A percentile compares a stretch with the other conserved stretches of the same genome.
These are phyloP conservation scores for Drosophila simulans DNA, from an alignment of 1,140 invertebrate species.

Conservation along the genomic window DNA sequence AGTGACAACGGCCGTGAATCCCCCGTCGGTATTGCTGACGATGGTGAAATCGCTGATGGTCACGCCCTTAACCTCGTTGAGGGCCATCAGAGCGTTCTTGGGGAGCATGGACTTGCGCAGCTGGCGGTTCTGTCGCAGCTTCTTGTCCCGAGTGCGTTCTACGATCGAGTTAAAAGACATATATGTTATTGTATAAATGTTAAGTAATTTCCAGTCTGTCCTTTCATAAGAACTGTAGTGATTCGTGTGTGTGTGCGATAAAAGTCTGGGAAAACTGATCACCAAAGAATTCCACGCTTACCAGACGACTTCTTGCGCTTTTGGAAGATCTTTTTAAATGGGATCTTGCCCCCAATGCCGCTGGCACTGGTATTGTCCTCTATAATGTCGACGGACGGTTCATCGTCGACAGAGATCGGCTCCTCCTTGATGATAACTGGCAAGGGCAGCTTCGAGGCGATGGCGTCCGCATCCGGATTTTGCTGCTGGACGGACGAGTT, in stretches of 20 bases:
- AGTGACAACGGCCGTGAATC: constrained; percentile 77
- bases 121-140: constrained; percentile 87
- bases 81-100: constrained; percentile 95
- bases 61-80: constrained; percentile 91
- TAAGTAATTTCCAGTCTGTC: too few species aligned
- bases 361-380: constrained; percentile 18
- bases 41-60: constrained; percentile 80
- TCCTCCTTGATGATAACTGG: constrained; percentile 54
- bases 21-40: constrained; percentile 66
- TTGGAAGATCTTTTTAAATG: constrained; percentile 80
- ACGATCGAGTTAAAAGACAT: too few species aligned
- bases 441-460: constrained; percentile 2
- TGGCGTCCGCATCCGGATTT: background rate
- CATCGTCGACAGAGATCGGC: background rate
- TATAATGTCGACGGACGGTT: constrained; percentile 10
- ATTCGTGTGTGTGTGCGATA: too few species aligned
- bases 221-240: too few species aligned
- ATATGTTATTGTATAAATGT: too few species aligned
- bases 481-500: background rate
- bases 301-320: constrained; percentile 83
- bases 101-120: constrained; percentile 89
- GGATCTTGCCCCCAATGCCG: constrained; percentile 60
- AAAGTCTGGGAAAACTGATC: too few species aligned
- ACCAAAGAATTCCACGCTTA: constrained; percentile 16
- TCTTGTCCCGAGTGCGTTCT: too few species aligned